These are phyloP conservation scores for Eristalis tenax DNA, from an alignment of 2,888 invertebrate genomes.

Conservation along the genomic window DNA sequence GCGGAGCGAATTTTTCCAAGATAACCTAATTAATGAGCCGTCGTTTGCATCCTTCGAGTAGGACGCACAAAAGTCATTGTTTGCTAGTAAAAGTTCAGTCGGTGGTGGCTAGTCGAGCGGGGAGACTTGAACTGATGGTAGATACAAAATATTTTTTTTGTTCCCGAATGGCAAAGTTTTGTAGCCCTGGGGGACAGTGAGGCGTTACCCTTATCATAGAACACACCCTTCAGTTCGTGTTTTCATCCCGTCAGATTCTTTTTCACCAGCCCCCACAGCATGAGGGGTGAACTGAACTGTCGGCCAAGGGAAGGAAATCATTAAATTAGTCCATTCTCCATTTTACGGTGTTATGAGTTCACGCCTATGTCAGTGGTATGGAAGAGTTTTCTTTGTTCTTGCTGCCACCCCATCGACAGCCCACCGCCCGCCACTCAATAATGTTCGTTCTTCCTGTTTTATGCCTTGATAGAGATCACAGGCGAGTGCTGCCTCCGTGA, in stretches of 20 bases:
- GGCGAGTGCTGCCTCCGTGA: neutral
- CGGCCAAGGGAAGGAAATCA: slow-evolving; percentile 5
- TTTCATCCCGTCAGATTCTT: neutral
- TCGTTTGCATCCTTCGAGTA: slow-evolving; percentile 54
- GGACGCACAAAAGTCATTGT: slow-evolving; percentile 60
- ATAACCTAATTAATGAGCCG: slow-evolving; percentile 69
- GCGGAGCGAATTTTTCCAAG: slow-evolving; percentile 45
- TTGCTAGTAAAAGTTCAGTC: slow-evolving; percentile 47
- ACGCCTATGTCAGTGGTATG: slow-evolving; percentile 16
- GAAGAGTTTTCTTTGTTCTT: neutral
- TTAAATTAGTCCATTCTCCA: slow-evolving; percentile 29
- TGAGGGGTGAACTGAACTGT: neutral
- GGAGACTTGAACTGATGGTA: neutral
- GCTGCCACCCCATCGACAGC: neutral
- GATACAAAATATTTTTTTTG: neutral
- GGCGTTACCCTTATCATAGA: slow-evolving; percentile 57
- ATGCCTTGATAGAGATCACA: neutral
- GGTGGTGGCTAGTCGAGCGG: neutral
- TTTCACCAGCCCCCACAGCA: neutral
- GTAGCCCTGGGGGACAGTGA: slow-evolving; percentile 41
- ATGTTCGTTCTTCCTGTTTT: neutral
- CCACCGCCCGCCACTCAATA: neutral
- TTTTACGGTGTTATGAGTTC: slow-evolving; percentile 26
- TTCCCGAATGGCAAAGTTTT: slow-evolving; percentile 42
- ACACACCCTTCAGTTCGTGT: slow-evolving; percentile 8